A percentile compares a stretch with the other conserved stretches of the same genome.
These are phyloP conservation scores for Baronia brevicornis DNA, from an alignment of 2,888 invertebrate genomes.

Conservation along the genomic window DNA sequence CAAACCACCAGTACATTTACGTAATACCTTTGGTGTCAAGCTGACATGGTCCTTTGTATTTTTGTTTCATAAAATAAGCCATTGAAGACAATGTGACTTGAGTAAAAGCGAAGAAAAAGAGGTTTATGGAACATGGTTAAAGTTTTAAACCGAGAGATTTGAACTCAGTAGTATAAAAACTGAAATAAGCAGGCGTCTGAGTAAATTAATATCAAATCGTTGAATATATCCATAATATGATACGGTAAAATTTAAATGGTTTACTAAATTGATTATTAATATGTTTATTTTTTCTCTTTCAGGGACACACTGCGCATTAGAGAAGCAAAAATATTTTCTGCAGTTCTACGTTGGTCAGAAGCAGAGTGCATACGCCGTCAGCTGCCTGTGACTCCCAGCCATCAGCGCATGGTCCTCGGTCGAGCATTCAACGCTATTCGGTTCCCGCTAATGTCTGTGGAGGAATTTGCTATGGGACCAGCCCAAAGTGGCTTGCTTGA, in stretches of 20 bases:
- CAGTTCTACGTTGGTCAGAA: conserved; percentile 83
- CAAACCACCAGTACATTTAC: no score
- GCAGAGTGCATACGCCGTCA: conserved; percentile 83
- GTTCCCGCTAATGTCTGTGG: conserved; percentile 89
- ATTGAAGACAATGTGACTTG: no score
- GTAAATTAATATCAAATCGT: no score
- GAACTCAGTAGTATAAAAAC: no score
- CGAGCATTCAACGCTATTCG: conserved; percentile 82
- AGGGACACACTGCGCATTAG: conserved; percentile 86
- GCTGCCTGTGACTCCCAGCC: conserved; percentile 78
- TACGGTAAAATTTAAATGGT: no score
- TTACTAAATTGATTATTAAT: not conserved
- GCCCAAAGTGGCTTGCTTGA: conserved; percentile 85
- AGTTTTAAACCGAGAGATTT: no score
- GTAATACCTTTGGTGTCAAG: no score
- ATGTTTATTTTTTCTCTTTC: conserved; percentile 22
- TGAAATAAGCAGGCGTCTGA: no score
- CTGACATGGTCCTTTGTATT: no score
- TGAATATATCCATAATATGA: no score
- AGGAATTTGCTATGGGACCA: conserved; percentile 87
- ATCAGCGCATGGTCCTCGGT: conserved; percentile 82
- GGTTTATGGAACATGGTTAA: not conserved
- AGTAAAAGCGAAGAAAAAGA: no score
- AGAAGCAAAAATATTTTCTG: conserved; percentile 86
- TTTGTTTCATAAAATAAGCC: no score